A percentile compares a stretch with the other conserved stretches of the same genome.
phyloP scores from a whole-genome alignment of 2,888 invertebrate genomes.

The Leptinotarsa juncta region DNA sequence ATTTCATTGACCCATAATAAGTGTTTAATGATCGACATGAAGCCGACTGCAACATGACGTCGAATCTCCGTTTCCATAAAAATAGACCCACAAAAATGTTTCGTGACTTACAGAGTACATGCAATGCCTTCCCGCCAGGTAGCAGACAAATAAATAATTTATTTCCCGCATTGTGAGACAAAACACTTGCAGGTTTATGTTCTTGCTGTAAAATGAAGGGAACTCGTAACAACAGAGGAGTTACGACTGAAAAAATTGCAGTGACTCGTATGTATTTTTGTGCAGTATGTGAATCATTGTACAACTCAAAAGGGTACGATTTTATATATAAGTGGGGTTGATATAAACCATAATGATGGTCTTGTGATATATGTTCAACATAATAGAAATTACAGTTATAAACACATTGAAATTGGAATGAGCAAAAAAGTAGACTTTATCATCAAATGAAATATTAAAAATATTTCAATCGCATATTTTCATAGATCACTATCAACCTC shows the following conservation, averaged over 20 bases:
- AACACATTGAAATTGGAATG: not conserved
- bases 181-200: slow-evolving; percentile 22
- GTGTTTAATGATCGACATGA: not conserved
- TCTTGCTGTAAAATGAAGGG: not conserved
- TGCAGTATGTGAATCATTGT: too few species aligned
- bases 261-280: too few species aligned
- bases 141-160: slow-evolving; percentile 24
- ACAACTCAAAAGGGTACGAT: too few species aligned
- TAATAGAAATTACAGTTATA: not conserved
- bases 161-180: slow-evolving; percentile 27
- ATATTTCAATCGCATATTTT: not conserved
- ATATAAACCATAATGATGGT: not conserved
- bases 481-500: not conserved
- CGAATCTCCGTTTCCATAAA: not conserved
- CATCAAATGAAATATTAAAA: not conserved
- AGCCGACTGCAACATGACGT: not conserved
- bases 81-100: slow-evolving; percentile 6
- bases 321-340: not conserved
- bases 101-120: slow-evolving; percentile 12
- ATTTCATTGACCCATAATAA: not conserved
- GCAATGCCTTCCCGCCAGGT: slow-evolving; percentile 10
- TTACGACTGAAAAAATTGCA: too few species aligned
- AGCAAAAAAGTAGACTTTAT: not conserved
- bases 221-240: too few species aligned
- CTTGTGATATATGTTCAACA: not conserved